phyloP scores from a whole-genome alignment of 2,888 invertebrate genomes.

The Chrysotoxum bicinctum region DNA sequence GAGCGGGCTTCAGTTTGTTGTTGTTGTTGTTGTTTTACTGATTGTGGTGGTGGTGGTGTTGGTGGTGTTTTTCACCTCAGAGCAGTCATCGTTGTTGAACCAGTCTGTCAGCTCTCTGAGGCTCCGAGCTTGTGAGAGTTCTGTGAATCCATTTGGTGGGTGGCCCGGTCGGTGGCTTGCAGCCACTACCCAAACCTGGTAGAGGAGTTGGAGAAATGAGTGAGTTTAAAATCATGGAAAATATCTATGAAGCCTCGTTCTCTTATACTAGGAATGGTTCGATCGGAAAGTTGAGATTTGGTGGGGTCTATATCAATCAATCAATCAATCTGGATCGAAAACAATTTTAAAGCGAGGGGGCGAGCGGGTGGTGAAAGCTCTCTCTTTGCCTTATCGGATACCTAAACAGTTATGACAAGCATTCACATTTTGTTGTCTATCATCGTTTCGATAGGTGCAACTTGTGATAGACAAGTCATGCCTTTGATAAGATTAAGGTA shows the following conservation, averaged over 20 bases:
- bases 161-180: not conserved
- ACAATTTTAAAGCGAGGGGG: not conserved
- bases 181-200: not conserved
- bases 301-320: not conserved
- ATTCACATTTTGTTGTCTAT: conserved; percentile 6
- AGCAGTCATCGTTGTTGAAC: conserved; percentile 57
- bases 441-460: not conserved
- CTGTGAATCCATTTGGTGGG: conserved; percentile 46
- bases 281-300: not conserved
- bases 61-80: conserved; percentile 62
- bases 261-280: conserved; percentile 43
- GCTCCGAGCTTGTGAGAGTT: conserved; percentile 40
- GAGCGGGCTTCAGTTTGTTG: conserved; percentile 25
- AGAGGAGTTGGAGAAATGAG: conserved; percentile 15
- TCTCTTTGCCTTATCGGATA: not conserved
- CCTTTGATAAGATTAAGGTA: conserved; percentile 58
- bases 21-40: conserved; percentile 39
- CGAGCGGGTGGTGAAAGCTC: not conserved
- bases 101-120: conserved; percentile 65
- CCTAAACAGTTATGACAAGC: conserved; percentile 9
- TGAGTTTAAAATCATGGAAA: conserved; percentile 1
- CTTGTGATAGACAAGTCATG: conserved; percentile 53
- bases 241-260: conserved; percentile 33
- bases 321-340: conserved; percentile 16
- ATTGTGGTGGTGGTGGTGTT: not conserved